Conservation (phyloP, 2,797 vertebrate genomes). For the Spinus pinus region DNA sequence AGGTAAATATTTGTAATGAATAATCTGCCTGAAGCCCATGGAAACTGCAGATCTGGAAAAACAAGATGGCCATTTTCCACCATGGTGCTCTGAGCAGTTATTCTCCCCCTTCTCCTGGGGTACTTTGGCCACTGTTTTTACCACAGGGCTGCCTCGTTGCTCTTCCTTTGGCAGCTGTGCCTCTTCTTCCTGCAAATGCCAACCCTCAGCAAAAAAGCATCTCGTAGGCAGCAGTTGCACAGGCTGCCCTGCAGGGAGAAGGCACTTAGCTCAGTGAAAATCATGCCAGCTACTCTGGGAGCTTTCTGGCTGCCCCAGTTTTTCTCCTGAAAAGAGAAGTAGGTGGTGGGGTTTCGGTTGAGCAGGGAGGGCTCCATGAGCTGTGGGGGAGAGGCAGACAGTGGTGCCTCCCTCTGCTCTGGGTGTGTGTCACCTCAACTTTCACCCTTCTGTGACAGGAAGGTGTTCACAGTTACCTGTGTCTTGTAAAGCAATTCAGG, state of each 20-base stretch:
- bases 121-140: not conserved
- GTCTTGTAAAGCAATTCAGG: not conserved
- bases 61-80: not conserved
- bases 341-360: not conserved
- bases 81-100: not conserved
- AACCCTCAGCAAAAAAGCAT: not conserved
- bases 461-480: not conserved
- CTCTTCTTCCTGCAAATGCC: conserved; percentile 3
- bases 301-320: not conserved
- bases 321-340: not conserved
- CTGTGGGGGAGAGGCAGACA: not conserved
- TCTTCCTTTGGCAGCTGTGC: conserved; percentile 1
- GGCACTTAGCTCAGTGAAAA: not conserved
- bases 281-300: not conserved
- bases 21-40: not conserved
- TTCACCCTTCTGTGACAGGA: not conserved
- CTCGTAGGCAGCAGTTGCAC: not conserved
- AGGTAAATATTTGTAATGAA: conserved; percentile 38
- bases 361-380: not conserved
- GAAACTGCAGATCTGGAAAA: not conserved
- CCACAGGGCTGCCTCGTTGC: not conserved
- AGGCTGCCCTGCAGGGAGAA: not conserved
- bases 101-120: not conserved
- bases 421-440: not conserved
- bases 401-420: fast-evolving